Evolutionary conservation across 37 sponge, comb jelly and placozoan genomes (phyloP).

Genomic region (Mnemiopsis leidyi): DNA sequence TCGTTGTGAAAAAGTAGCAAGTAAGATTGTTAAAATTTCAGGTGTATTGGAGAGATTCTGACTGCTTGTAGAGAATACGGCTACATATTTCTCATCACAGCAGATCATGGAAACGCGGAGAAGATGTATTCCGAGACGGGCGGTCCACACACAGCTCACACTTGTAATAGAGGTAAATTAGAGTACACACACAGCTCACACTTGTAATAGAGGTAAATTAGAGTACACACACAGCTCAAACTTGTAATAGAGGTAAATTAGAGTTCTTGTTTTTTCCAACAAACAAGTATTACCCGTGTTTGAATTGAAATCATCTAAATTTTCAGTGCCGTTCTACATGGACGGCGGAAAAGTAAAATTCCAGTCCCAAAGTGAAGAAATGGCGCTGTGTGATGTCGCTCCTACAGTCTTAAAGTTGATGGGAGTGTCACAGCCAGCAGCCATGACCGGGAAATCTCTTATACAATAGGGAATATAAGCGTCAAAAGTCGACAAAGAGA

Average conservation of each 20-base stretch:
- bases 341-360: conserved; percentile 69
- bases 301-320: too few relatives aligned
- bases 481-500: too few relatives aligned
- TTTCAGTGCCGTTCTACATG: conserved; percentile 86
- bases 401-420: conserved; percentile 85
- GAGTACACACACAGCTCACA: conserved; percentile 94
- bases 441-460: conserved; percentile 91
- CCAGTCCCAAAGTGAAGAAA: conserved; percentile 64
- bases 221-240: conserved; percentile 94
- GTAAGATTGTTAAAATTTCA: too few relatives aligned
- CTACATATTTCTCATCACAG: conserved; percentile 84
- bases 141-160: conserved; percentile 93
- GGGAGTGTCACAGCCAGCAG: conserved; percentile 79
- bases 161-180: conserved; percentile 86
- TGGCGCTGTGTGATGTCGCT: conserved; percentile 89
- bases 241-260: conserved; percentile 86
- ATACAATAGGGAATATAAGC: too few relatives aligned
- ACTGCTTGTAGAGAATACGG: conserved; percentile 79
- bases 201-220: conserved; percentile 86
- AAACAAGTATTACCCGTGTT: too few relatives aligned
- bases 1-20: too few relatives aligned
- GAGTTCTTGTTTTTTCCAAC: too few relatives aligned
- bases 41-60: conserved; percentile 82
- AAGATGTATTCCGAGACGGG: conserved; percentile 88
- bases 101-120: conserved; percentile 98